Base-by-base conservation (phyloP, 1,140 invertebrate species). In the Archivesica marissinica region DNA sequence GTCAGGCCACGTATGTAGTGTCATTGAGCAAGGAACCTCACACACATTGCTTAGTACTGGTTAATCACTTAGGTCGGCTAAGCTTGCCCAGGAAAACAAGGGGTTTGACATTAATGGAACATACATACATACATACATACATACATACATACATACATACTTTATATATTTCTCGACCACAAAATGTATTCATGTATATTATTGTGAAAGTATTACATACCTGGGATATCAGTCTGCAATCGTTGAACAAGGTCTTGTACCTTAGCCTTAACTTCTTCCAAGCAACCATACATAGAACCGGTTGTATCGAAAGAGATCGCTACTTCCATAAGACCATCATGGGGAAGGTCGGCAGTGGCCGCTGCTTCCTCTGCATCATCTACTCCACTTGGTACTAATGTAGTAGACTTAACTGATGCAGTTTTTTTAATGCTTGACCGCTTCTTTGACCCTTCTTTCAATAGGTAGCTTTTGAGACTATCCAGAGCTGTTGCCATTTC, bases 221-320 rank as follows among this genome's bases (percentile, higher is more conserved):
- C 88, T 13, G 92, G 91, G 52, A 93, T 93, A 78, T 93, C 93
- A 9, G 87, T 85, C 61, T 89, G 89, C 28, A 93, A 88, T 15
- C 90, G 85, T 52, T 90, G 87, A 50, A 93, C 70, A 78, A 93
- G 88, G 61, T 93, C 91, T 50, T 87, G 78, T 15, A 93, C 74
- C 41, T 86, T 88, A 30, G 91, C 89, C 44, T 90, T 78, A 3
- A 92, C 89, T 74, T 92, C 85, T 11, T 88, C 88, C 47, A 93
- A 81, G 64, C 88, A 92, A 30, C 82, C 86, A 64, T 85, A 89
- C 92, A 93, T 93, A 3, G 92, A 93, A 11, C 92, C 93, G 17
- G 93, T 93, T 4, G 93, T 93, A 76, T 93, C 93, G 80, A 93
- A 93, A 11, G 92, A 92, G 44, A 93, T 92, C 15, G 90, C 92